These are phyloP conservation scores for Drosophila nigricruria DNA, from an alignment of 2,888 invertebrate species.

Conservation along the genomic window DNA sequence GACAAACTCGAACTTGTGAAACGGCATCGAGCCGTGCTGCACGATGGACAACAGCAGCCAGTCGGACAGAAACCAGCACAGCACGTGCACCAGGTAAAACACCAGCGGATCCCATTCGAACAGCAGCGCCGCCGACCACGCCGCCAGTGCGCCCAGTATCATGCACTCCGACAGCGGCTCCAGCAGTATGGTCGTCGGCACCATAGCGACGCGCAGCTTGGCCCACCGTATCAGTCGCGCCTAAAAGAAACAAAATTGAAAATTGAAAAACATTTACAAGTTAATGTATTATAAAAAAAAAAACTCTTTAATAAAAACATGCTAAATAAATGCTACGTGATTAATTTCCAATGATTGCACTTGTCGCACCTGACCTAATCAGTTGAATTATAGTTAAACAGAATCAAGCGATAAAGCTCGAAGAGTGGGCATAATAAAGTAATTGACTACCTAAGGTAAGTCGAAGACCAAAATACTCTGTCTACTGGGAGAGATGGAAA, in stretches of 20 bases:
- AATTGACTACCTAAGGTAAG: background rate
- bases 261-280: background rate
- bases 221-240: constrained; percentile 96
- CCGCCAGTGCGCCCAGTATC: constrained; percentile 95
- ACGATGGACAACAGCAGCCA: constrained; percentile 96
- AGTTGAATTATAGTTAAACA: background rate
- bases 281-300: background rate
- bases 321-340: constrained; percentile 1
- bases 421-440: background rate
- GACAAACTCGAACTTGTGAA: constrained; percentile 97
- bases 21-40: constrained; percentile 96
- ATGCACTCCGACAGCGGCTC: constrained; percentile 98
- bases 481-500: background rate
- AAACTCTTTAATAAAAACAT: background rate
- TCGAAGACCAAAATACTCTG: background rate
- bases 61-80: constrained; percentile 98
- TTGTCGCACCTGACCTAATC: background rate
- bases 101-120: constrained; percentile 95
- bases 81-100: constrained; percentile 96
- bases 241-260: constrained; percentile 85
- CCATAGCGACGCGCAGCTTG: constrained; percentile 97
- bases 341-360: background rate
- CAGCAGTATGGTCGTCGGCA: constrained; percentile 94
- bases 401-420: background rate
- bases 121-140: constrained; percentile 93